A percentile compares a stretch with the other conserved stretches of the same genome.
Conservation (phyloP, 2,113 vertebrate genomes). For the Ornithorhynchus anatinus region DNA sequence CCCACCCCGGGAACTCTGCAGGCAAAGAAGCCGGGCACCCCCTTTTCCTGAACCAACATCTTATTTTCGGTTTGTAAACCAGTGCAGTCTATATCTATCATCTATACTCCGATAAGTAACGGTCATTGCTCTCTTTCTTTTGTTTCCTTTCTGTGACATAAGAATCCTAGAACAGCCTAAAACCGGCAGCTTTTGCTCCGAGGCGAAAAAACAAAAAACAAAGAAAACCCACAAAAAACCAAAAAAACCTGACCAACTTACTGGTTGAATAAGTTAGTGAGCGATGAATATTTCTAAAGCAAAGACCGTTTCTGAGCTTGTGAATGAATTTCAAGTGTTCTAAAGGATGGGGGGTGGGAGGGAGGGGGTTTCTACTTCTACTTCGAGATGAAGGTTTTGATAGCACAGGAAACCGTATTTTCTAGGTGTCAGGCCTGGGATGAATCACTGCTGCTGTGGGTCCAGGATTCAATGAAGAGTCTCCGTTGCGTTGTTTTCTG, state of each 20-base stretch:
- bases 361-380: slow-evolving; percentile 7
- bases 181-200: too few species aligned
- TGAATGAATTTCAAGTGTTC: slow-evolving; percentile 39
- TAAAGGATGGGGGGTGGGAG: not conserved
- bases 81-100: too few species aligned
- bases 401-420: slow-evolving; percentile 49
- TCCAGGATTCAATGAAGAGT: slow-evolving; percentile 55
- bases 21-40: too few species aligned
- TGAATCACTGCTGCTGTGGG: slow-evolving; percentile 58
- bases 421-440: slow-evolving; percentile 46
- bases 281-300: not conserved
- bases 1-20: too few species aligned
- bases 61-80: too few species aligned
- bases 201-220: too few species aligned
- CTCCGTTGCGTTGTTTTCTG: slow-evolving; percentile 30
- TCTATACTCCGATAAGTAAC: too few species aligned
- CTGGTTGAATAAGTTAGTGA: slow-evolving; percentile 25
- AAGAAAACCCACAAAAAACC: too few species aligned
- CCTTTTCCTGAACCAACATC: too few species aligned
- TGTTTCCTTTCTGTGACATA: slow-evolving; percentile 16
- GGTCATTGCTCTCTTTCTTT: too few species aligned
- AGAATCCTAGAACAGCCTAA: not conserved
- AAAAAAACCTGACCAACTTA: slow-evolving; percentile 3
- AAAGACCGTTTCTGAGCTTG: slow-evolving; percentile 22
- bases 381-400: slow-evolving; percentile 23